phyloP scores from a whole-genome alignment of 2,797 vertebrate genomes.

The Acanthiza pusilla region DNA sequence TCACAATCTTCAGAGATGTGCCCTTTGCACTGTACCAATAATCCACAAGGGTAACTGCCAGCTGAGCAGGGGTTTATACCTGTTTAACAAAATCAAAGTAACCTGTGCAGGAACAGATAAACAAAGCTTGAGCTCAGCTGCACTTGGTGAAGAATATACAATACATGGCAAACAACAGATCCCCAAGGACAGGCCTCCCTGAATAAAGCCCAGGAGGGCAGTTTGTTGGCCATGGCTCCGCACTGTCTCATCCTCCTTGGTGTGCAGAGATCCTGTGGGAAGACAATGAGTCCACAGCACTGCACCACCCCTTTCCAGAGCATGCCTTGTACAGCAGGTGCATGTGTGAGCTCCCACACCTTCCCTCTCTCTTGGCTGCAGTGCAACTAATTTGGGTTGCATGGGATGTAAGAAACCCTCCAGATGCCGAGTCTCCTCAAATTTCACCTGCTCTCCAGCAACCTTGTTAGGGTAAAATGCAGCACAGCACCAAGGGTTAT shows the following conservation, averaged over 20 bases:
- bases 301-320: not conserved
- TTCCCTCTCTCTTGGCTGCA: accelerated
- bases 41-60: not conserved
- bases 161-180: not conserved
- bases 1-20: not conserved
- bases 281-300: not conserved
- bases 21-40: not conserved
- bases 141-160: not conserved
- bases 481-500: not conserved
- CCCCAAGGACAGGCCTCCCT: not conserved
- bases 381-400: not conserved
- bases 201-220: not conserved
- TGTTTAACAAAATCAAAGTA: not conserved
- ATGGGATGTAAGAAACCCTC: not conserved
- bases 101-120: not conserved
- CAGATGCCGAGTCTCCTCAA: not conserved
- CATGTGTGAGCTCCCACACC: not conserved
- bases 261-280: not conserved
- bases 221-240: not conserved
- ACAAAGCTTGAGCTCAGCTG: not conserved
- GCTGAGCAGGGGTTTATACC: not conserved
- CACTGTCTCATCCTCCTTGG: not conserved
- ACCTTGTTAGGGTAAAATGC: not conserved
- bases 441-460: not conserved
- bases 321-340: accelerated